phyloP scores from a whole-genome alignment of 2,888 invertebrate species.

The Metacarcinus magister region DNA sequence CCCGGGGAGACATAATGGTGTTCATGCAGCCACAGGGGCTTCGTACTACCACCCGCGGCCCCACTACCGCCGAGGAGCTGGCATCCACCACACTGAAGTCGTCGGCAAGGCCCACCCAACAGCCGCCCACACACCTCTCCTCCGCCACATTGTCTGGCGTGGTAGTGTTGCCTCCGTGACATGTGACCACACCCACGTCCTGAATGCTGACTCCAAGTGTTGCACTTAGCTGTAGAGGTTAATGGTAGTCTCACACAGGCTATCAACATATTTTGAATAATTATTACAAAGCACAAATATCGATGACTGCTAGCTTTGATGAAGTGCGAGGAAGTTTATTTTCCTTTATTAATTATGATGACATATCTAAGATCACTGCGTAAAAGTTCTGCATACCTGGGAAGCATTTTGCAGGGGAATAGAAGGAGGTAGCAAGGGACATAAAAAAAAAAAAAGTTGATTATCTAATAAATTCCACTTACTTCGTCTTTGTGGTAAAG shows the following conservation, averaged over 20 bases:
- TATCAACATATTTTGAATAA: neutral
- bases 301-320: neutral
- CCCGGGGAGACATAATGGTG: neutral
- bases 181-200: conserved; percentile 62
- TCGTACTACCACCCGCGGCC: conserved; percentile 66
- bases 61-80: conserved; percentile 73
- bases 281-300: neutral
- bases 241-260: neutral
- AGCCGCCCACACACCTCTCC: conserved; percentile 68
- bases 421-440: too few species aligned
- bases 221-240: conserved; percentile 57
- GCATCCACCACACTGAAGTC: conserved; percentile 75
- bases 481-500: conserved; percentile 56
- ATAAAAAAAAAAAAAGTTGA: too few species aligned
- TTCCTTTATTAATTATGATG: too few species aligned
- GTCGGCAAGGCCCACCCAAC: conserved; percentile 64
- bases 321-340: too few species aligned
- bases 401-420: too few species aligned
- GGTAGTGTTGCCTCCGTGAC: neutral
- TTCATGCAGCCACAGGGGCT: conserved; percentile 66
- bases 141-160: neutral
- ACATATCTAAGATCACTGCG: too few species aligned
- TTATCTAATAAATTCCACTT: neutral
- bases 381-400: too few species aligned
- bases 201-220: conserved; percentile 56